A percentile compares a stretch with the other conserved stretches of the same genome.
Evolutionary conservation across 2,113 vertebrate species (phyloP).

Genomic region (Platichthys flesus): DNA sequence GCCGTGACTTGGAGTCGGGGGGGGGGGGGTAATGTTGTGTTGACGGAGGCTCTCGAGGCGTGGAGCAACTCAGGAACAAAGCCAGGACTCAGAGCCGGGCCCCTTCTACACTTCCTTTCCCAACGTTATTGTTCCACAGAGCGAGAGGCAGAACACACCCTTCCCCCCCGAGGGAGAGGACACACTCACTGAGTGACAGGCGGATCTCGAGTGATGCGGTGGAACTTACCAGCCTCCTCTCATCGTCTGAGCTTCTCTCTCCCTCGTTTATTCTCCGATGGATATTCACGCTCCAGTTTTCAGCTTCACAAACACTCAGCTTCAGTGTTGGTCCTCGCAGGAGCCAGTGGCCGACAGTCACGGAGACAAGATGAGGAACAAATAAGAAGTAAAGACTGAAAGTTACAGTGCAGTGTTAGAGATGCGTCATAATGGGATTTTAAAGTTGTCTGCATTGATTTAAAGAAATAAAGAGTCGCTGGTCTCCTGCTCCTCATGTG

Average conservation of each 20-base stretch:
- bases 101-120: conserved; percentile 67
- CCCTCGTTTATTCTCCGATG: too few relatives aligned
- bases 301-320: background rate
- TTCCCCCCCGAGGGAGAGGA: background rate
- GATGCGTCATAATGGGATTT: too few relatives aligned
- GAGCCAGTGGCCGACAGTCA: too few relatives aligned
- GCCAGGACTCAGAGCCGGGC: conserved; percentile 51
- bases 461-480: too few relatives aligned
- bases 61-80: conserved; percentile 57
- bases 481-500: too few relatives aligned
- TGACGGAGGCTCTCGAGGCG: conserved; percentile 48
- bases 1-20: conserved; percentile 32
- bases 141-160: conserved; percentile 3
- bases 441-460: too few relatives aligned
- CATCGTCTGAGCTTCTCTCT: too few relatives aligned
- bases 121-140: conserved; percentile 60
- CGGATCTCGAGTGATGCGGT: background rate
- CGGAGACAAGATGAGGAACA: too few relatives aligned
- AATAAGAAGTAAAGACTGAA: too few relatives aligned
- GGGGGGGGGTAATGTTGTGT: conserved; percentile 30
- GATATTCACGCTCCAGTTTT: background rate
- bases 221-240: too few relatives aligned
- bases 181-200: background rate
- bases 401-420: too few relatives aligned
- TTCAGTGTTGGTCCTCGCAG: too few relatives aligned